phyloP scores from a whole-genome alignment of 2,113 vertebrate genomes.

The Cephalopholis sonnerati region DNA sequence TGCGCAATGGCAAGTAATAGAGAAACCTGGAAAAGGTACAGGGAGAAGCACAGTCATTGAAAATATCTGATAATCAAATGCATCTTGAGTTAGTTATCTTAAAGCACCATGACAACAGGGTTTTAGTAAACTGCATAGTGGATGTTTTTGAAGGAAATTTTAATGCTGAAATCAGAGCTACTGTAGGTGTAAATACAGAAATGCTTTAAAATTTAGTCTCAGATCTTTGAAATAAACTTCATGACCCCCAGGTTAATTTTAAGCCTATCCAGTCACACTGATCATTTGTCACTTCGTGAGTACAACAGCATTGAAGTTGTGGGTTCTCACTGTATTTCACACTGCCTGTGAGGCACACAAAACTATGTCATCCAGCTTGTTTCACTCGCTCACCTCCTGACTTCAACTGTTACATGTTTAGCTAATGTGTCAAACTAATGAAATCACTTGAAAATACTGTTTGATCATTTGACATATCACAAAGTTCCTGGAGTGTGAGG shows the following conservation, averaged over 20 bases:
- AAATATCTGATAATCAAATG: background rate
- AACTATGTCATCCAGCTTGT: too few species aligned
- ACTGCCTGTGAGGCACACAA: too few species aligned
- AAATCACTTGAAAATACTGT: background rate
- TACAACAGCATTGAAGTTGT: too few species aligned
- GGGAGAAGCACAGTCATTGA: background rate
- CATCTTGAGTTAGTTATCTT: background rate
- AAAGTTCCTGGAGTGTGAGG: background rate
- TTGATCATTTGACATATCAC: background rate
- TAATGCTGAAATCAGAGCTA: background rate
- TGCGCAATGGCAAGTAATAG: constrained; percentile 65
- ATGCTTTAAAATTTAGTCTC: too few species aligned
- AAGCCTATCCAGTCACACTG: too few species aligned
- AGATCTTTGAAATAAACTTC: too few species aligned
- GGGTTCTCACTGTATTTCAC: too few species aligned
- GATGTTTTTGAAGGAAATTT: background rate
- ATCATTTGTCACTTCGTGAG: too few species aligned
- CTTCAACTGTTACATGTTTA: too few species aligned
- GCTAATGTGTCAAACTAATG: background rate
- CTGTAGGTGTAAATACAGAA: background rate
- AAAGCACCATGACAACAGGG: background rate
- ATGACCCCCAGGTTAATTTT: too few species aligned
- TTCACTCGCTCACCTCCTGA: too few species aligned
- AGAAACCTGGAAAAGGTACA: constrained; percentile 62
- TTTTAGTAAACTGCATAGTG: too few species aligned